phyloP scores from a whole-genome alignment of 2,888 invertebrate species.

The Morpho deidamia region DNA sequence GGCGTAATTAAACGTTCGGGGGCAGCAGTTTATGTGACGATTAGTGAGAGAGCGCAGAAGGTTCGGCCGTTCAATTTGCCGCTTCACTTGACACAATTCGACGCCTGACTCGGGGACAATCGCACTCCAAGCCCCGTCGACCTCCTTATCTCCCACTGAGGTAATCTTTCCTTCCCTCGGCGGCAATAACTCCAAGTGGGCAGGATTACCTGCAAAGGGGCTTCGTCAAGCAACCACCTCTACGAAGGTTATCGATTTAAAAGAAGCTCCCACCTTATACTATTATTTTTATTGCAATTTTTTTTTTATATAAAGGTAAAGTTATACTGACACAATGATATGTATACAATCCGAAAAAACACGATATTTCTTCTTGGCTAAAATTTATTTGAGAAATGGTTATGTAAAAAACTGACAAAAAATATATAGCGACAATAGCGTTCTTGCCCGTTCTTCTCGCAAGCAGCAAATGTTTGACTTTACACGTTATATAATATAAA shows the following conservation, averaged over 20 bases:
- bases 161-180: conserved; percentile 78
- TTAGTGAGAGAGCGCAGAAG: conserved; percentile 72
- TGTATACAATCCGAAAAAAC: no score
- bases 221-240: conserved; percentile 69
- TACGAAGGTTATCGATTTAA: conserved; percentile 74
- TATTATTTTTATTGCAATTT: conserved; percentile 41
- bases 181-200: conserved; percentile 78
- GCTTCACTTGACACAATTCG: conserved; percentile 79
- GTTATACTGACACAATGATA: no score
- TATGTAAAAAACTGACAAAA: no score
- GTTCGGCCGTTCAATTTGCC: conserved; percentile 78
- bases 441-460: no score
- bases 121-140: conserved; percentile 76
- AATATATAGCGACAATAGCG: no score
- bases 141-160: conserved; percentile 78
- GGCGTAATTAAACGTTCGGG: conserved; percentile 70
- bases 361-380: no score
- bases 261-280: conserved; percentile 57
- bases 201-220: conserved; percentile 77
- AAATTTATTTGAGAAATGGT: no score
- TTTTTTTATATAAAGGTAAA: not conserved
- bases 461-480: no score
- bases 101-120: conserved; percentile 78
- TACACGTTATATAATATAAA: no score
- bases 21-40: conserved; percentile 73